These are phyloP conservation scores for Synanceia verrucosa DNA, from an alignment of 2,797 vertebrate genomes.

Conservation along the genomic window DNA sequence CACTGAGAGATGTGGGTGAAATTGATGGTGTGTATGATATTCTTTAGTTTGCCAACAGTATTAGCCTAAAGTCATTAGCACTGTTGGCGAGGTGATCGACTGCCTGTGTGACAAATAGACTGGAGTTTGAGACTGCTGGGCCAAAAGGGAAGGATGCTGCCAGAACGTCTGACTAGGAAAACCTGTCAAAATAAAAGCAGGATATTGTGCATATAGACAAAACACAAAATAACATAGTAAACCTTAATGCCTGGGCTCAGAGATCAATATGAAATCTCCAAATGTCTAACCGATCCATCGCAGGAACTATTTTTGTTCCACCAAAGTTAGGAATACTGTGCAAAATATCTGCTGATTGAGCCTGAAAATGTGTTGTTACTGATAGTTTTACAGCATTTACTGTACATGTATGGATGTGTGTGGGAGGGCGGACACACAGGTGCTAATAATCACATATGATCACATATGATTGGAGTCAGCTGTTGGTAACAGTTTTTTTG, in stretches of 20 bases:
- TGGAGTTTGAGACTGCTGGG: slow-evolving; percentile 9
- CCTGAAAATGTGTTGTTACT: slow-evolving; percentile 45
- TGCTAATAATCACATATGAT: slow-evolving; percentile 79
- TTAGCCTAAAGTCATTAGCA: slow-evolving; percentile 43
- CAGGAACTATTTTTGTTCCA: slow-evolving; percentile 23
- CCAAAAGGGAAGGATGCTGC: slow-evolving; percentile 38
- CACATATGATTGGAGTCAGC: slow-evolving; percentile 76
- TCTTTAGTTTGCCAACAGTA: slow-evolving; percentile 41
- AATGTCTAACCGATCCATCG: slow-evolving; percentile 47
- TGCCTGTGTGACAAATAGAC: slow-evolving; percentile 42
- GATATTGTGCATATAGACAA: too few species aligned
- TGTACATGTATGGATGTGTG: neutral
- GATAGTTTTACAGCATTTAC: slow-evolving; percentile 11
- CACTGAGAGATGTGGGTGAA: slow-evolving; percentile 22
- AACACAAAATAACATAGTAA: too few species aligned
- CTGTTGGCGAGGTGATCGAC: slow-evolving; percentile 27
- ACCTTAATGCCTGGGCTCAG: slow-evolving; percentile 33
- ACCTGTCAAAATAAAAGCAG: slow-evolving; percentile 7
- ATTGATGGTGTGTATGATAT: slow-evolving; percentile 28
- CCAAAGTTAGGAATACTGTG: slow-evolving; percentile 24
- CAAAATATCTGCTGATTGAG: slow-evolving; percentile 48
- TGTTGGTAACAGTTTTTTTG: slow-evolving; percentile 65
- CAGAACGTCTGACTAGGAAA: slow-evolving; percentile 41
- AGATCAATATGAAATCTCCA: slow-evolving; percentile 20
- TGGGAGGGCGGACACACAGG: slow-evolving; percentile 53